Evolutionary conservation across 1,140 invertebrate genomes (phyloP).

Genomic region (Anastrepha obliqua): DNA sequence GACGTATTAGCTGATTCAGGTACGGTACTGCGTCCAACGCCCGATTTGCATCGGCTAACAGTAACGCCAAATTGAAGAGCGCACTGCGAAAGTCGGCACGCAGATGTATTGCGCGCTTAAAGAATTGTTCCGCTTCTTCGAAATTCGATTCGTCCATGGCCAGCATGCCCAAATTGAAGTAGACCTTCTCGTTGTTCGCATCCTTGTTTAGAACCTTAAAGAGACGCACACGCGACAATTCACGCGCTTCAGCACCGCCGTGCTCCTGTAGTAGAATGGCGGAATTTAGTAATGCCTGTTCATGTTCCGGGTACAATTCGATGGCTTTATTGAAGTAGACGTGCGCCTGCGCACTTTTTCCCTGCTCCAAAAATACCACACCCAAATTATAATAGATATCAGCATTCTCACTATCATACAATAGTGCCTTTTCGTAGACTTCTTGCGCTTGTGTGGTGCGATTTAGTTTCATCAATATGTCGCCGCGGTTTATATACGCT

Average conservation of each 20-base stretch:
- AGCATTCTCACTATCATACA: constrained; percentile 95
- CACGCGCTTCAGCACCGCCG: constrained; percentile 85
- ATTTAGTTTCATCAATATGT: constrained; percentile 96
- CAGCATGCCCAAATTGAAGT: constrained; percentile 97
- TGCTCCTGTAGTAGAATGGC: constrained; percentile 95
- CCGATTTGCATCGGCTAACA: constrained; percentile 90
- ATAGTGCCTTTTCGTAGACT: constrained; percentile 93
- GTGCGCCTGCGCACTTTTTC: constrained; percentile 91
- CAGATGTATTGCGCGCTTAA: constrained; percentile 88
- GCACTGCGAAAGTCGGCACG: constrained; percentile 93
- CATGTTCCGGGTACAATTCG: constrained; percentile 94
- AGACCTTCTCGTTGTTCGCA: constrained; percentile 88
- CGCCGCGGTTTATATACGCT: constrained; percentile 97
- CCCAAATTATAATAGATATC: constrained; percentile 99
- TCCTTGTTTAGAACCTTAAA: constrained; percentile 88
- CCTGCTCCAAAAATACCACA: constrained; percentile 94
- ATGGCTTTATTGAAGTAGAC: constrained; percentile 95
- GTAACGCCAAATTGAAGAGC: constrained; percentile 93
- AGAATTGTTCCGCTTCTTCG: constrained; percentile 91
- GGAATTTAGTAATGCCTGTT: constrained; percentile 95
- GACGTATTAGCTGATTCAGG: constrained; percentile 91
- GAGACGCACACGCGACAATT: constrained; percentile 86
- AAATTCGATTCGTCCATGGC: constrained; percentile 95
- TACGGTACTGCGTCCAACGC: constrained; percentile 95
- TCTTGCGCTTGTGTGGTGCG: constrained; percentile 95